Evolutionary conservation across 37 sponge, comb jelly and placozoan species (phyloP), one percentile per base, ranked within the genome.

Genomic region (Petrosia ficiformis): DNA sequence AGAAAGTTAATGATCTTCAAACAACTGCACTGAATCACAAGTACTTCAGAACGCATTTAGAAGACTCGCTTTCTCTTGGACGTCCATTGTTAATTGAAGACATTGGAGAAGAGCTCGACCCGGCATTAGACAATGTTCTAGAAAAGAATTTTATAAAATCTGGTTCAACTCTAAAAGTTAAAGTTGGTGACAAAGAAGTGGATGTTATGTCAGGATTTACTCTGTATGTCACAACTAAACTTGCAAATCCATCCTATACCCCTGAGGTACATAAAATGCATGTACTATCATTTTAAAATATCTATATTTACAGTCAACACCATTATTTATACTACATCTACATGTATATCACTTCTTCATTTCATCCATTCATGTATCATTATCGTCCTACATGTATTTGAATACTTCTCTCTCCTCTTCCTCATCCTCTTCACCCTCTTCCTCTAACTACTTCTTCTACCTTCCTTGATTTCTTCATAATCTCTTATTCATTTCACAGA

Each of bases 91-190:
- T 98, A 39, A 95, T 98, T 41, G 99, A 98, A 36, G 92, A 98
- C 52, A 77, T 95, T 26, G 94, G 92, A 2, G 96, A 98, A 48
- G 97, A 93, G 59, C 87, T 98, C 37, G 99, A 98, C 73, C 99
- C 99, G n/a, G 99, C 95, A 11, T 75, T 98, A 65, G 99, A 98
- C 65, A 98, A 98, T 80, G 96, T 98, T 32, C 83, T 98, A 52
- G 99, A 98, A 77, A 95, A 95, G 89, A 98, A 98, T 80, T 98
- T 98, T 73, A 98, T 98, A 81, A 98, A 95, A 69, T 91, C 92
- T 28, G 99, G 99, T 42, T 42, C 43, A n/a, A 36, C 82, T 32
- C 36, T 72, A 25, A 74, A 90, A 59, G 99, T 98, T 44, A 95
- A 98, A 70, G 94, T 98, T 38, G 99, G 99, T 34, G 99, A 98